Percentiles rank a stretch among this genome's conserved stretches.
phyloP scores from a whole-genome alignment of 30 jellyfish, hydroid and myxozoan species.

The Aurelia sp. region DNA sequence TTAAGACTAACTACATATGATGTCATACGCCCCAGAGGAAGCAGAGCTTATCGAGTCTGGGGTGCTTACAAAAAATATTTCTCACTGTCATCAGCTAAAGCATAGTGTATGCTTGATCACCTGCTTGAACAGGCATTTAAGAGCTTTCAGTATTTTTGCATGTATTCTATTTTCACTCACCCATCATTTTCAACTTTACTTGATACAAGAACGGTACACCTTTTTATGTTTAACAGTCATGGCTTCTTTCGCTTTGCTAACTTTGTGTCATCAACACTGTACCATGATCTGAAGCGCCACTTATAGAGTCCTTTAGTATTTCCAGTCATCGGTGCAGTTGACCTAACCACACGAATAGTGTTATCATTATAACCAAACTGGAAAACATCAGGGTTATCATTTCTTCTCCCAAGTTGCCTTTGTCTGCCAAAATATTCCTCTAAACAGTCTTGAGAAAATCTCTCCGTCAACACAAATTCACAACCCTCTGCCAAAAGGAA shows the following conservation, averaged over 20 bases:
- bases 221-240: too few relatives aligned
- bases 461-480: constrained; percentile 28
- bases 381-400: constrained; percentile 57
- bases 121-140: too few relatives aligned
- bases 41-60: too few relatives aligned
- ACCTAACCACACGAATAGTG: constrained; percentile 58
- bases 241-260: constrained; percentile 52
- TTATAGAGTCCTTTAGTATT: constrained; percentile 46
- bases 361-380: constrained; percentile 68
- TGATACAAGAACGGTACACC: too few relatives aligned
- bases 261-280: constrained; percentile 39
- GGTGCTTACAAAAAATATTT: too few relatives aligned
- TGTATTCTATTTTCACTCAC: too few relatives aligned
- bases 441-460: constrained; percentile 51
- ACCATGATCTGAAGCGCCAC: constrained; percentile 33
- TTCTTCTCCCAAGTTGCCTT: constrained; percentile 63
- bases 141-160: too few relatives aligned
- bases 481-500: constrained; percentile 58
- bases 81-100: too few relatives aligned
- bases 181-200: too few relatives aligned
- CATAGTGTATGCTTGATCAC: too few relatives aligned
- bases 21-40: too few relatives aligned
- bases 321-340: constrained; percentile 64
- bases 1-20: too few relatives aligned
- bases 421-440: constrained; percentile 70